Evolutionary conservation across 2,113 vertebrate genomes (phyloP).

Genomic region (Cichladusa arquata): DNA sequence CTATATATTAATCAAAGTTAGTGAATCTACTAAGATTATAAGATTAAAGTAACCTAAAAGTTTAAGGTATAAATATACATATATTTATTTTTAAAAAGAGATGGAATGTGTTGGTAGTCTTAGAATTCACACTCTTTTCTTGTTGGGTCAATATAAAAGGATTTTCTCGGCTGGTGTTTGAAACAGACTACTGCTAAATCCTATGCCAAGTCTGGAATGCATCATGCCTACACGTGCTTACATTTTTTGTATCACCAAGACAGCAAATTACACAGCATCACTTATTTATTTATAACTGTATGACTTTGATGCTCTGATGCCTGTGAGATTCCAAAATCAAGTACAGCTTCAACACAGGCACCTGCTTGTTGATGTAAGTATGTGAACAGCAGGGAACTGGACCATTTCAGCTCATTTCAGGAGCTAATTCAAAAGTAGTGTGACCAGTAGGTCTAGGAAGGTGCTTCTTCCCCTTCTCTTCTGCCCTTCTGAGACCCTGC

Average conservation of each 20-base stretch:
- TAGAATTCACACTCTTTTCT: slow-evolving; percentile 29
- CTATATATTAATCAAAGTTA: neutral
- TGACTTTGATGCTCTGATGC: neutral
- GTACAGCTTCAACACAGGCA: neutral
- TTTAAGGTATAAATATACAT: neutral
- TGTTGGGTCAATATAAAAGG: slow-evolving; percentile 49
- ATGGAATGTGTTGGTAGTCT: neutral
- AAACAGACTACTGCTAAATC: slow-evolving; percentile 42
- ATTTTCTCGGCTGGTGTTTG: slow-evolving; percentile 26
- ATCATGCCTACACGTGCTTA: slow-evolving; percentile 21
- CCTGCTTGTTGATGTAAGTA: neutral
- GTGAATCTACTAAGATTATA: neutral
- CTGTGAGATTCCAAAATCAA: neutral
- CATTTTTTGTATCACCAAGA: neutral
- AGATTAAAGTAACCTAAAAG: neutral
- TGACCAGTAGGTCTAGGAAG: neutral
- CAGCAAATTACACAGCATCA: neutral
- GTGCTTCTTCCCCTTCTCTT: neutral
- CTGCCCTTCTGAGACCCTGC: neutral
- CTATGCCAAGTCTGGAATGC: slow-evolving; percentile 23
- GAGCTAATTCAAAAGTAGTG: neutral
- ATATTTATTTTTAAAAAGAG: neutral
- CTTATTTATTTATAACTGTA: slow-evolving; percentile 14
- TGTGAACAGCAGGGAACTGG: neutral
- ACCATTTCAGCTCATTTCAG: neutral